A percentile compares a stretch with the other conserved stretches of the same genome.
phyloP scores from a whole-genome alignment of 2,888 invertebrate genomes.

The Drosophila suboccidentalis region DNA sequence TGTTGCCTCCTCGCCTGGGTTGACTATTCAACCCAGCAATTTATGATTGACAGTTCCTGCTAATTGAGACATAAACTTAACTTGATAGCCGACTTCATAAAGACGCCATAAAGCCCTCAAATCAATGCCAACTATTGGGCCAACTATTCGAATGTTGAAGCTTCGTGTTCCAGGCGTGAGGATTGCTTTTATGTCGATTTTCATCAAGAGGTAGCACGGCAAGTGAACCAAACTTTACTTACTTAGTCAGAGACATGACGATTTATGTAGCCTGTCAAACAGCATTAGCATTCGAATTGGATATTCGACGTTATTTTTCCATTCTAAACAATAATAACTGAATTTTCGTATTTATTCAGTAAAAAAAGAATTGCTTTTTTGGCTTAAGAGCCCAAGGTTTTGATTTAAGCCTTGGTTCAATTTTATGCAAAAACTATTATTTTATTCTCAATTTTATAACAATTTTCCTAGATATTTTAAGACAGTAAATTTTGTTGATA shows the following conservation, averaged over 20 bases:
- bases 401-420: neutral
- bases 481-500: too few relatives aligned
- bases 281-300: neutral
- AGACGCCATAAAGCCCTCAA: conserved; percentile 44
- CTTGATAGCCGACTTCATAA: conserved; percentile 62
- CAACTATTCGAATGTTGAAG: conserved; percentile 31
- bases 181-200: conserved; percentile 38
- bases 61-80: conserved; percentile 77
- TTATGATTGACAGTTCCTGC: conserved; percentile 59
- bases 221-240: conserved; percentile 7
- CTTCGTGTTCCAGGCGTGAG: neutral
- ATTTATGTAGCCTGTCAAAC: neutral
- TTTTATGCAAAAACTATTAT: neutral
- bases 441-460: too few relatives aligned
- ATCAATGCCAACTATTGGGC: conserved; percentile 46
- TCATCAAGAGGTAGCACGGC: conserved; percentile 29
- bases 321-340: too few relatives aligned
- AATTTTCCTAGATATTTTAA: too few relatives aligned
- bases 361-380: too few relatives aligned
- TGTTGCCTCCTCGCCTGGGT: conserved; percentile 31
- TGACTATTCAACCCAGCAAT: conserved; percentile 41
- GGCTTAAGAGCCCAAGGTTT: too few relatives aligned
- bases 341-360: too few relatives aligned
- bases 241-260: neutral
- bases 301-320: too few relatives aligned